Base-by-base conservation (phyloP, 2,888 invertebrate species). In the Elegia similella region DNA sequence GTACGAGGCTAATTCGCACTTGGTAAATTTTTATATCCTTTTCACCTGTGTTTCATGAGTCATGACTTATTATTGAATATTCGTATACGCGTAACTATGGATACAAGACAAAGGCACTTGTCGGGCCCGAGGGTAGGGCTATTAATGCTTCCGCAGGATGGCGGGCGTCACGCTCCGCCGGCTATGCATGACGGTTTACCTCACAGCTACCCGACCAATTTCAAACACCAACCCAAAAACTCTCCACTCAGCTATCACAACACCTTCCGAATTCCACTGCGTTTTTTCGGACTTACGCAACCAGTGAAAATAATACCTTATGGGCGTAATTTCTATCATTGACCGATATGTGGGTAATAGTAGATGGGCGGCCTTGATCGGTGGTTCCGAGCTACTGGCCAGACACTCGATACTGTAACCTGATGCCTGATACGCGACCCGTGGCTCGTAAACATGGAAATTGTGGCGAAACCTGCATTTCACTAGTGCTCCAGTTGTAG, bases 121-220 rank as follows among this genome's bases (percentile, higher is more conserved):
- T 62, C 57, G 59, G 55, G 34, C 57, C 32, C 8, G 50, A 58
- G 60, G 61, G 60, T 83, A 84, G 76, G 69, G 74, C 72, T 73
- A 75, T 71, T 70, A 69, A 72, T 67, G 80, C 73, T 84, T 83
- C 86, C 80, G 85, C 75, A 86, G 88, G 88, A 89, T 82, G 85
- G 78, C 15, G 48, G 23, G 29, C 84, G 88, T 84, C 85, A 85
- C 79, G 88, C 82, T 72, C 73, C 75, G 76, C 66, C 80, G 75
- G 70, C 82, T 81, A 75, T 68, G 86, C 90, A 83, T 89, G 86
- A 86, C 88, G 78, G 67, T 67, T 84, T 76, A 74, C 78, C 76
- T 61, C 68, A 65, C 67, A 62, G 60, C 60, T 66, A 54, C 46
- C 59, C 54, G 65, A 66, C 68, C 69, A 68, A 66, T 65, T 65